phyloP scores from a whole-genome alignment of 1,140 invertebrate genomes.

The Calliphora vicina region DNA sequence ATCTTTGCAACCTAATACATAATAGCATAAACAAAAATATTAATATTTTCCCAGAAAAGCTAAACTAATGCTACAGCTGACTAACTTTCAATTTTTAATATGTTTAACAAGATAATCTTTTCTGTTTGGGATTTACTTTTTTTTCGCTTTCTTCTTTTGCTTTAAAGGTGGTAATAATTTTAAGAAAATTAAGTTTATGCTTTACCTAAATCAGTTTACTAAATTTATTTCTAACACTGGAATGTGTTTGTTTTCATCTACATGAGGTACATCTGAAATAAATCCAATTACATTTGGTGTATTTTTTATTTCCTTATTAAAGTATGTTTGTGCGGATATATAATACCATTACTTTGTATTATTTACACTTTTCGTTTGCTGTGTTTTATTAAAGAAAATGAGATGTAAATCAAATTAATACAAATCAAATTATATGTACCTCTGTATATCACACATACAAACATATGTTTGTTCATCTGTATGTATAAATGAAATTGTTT shows the following conservation, averaged over 20 bases:
- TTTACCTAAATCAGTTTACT: not conserved
- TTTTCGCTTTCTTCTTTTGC: not conserved
- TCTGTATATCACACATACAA: not conserved
- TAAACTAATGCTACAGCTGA: not conserved
- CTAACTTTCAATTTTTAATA: not conserved
- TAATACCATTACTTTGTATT: not conserved
- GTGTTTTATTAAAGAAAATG: not conserved
- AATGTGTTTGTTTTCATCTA: not conserved
- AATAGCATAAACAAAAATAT: not conserved
- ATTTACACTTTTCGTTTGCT: not conserved
- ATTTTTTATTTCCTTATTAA: not conserved
- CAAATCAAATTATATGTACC: not conserved
- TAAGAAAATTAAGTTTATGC: not conserved
- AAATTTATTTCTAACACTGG: not conserved
- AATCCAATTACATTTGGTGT: not conserved
- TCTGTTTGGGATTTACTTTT: too few relatives aligned
- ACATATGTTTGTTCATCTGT: too few relatives aligned
- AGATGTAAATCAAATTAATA: constrained; percentile 6
- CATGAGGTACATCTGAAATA: not conserved
- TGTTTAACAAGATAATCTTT: not conserved
- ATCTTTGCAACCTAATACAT: not conserved
- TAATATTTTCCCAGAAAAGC: not conserved
- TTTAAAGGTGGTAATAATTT: not conserved
- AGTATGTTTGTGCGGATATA: too few relatives aligned
- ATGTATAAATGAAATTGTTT: too few relatives aligned